These are phyloP conservation scores for Agapostemon virescens DNA, from an alignment of 2,888 invertebrate species.

Conservation along the genomic window DNA sequence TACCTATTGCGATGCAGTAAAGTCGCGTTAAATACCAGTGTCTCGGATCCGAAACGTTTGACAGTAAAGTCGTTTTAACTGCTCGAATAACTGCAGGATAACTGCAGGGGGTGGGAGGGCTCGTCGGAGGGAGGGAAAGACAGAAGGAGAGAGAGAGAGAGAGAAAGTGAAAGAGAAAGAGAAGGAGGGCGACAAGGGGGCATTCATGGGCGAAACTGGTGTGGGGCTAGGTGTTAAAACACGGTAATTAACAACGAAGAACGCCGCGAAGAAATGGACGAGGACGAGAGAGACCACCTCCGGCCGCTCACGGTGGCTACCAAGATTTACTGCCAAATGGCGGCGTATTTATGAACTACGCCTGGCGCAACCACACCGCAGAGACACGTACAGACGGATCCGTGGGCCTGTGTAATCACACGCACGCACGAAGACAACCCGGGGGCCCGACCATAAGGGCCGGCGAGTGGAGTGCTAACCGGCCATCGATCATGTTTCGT, in stretches of 20 bases:
- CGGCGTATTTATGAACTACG: constrained; percentile 80
- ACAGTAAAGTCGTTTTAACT: too few species aligned
- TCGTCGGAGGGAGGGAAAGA: constrained; percentile 11
- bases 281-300: constrained; percentile 75
- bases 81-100: too few species aligned
- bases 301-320: constrained; percentile 75
- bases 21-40: too few species aligned
- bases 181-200: constrained; percentile 28
- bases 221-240: constrained; percentile 79
- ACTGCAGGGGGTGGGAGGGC: too few species aligned
- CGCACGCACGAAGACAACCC: constrained; percentile 49
- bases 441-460: constrained; percentile 52
- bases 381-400: constrained; percentile 45
- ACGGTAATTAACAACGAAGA: constrained; percentile 80
- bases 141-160: constrained; percentile 33
- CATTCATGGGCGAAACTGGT: constrained; percentile 61
- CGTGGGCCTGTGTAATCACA: constrained; percentile 49
- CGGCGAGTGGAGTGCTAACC: constrained; percentile 74
- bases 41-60: too few species aligned
- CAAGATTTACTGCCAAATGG: constrained; percentile 79
- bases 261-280: constrained; percentile 66
- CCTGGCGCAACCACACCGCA: constrained; percentile 66
- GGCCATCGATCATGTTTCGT: constrained; percentile 78
- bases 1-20: too few species aligned
- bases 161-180: constrained; percentile 1